Evolutionary conservation across 1,140 invertebrate genomes (phyloP), one percentile per base, ranked within the genome.

Genomic region (Cepaea nemoralis): DNA sequence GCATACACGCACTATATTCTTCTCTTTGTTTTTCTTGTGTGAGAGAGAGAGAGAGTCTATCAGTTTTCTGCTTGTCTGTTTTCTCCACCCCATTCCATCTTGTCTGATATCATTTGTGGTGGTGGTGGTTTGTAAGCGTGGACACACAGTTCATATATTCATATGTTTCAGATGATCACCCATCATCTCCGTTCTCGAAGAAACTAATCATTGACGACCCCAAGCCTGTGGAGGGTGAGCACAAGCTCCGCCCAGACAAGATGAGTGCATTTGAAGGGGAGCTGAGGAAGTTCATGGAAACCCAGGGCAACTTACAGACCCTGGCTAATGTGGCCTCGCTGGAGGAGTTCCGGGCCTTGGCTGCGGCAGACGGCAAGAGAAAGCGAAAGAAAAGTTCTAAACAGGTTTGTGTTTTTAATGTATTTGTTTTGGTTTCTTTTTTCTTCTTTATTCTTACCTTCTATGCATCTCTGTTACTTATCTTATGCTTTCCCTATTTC

Each of bases 221-320:
- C 24, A 2, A 37, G 55, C n/a, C 66, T 14, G 19, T 73, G 45
- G 22, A 19, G 3, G 71, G 73, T 6, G 83, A 80, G 24, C 40
- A 50, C 0, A 75, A 77, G 2, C 31, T 48, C 31, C 42, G 63
- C 33, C 55, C 33, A 6, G 71, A 70, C 48, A 50, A 82, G 1
- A 77, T 83, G 22, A 73, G 69, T 59, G 77, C 79, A 69, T 76
- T 80, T 50, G 82, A 81, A 0, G 82, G 83, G n/a, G 82, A 73
- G n/a, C n/a, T 69, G 22, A 69, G 48, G 77, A 67, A 27, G 27
- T 40, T 69, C n/a, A 67, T 78, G 50, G 59, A 48, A 14, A 63
- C 48, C 8, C 80, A 83, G 59, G 85, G 85, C 75, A 88, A 88
- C 76, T 79, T 89, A n/a, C 85, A 86, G 16, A 89, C 88, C 24